Evolutionary conservation across 2,113 vertebrate species (phyloP).

Genomic region (Paedocypris sp.): DNA sequence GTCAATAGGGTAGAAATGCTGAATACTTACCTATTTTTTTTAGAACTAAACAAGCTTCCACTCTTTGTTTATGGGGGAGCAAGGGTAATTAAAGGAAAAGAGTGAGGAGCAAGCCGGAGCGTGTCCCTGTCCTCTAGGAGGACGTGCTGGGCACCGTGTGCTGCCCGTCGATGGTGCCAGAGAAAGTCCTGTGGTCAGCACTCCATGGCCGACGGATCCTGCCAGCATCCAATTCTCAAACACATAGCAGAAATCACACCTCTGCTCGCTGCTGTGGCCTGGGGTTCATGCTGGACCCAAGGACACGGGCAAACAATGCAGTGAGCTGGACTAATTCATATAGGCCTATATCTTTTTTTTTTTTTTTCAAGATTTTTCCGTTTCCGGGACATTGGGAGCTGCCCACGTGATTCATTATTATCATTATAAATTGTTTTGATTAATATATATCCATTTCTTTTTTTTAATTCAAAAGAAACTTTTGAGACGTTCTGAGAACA

Average conservation of each 20-base stretch:
- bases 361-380: too few species aligned
- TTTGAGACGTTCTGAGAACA: too few species aligned
- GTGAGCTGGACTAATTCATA: too few species aligned
- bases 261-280: too few species aligned
- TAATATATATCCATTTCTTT: too few species aligned
- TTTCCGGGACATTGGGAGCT: too few species aligned
- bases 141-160: background rate
- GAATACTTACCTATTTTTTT: too few species aligned
- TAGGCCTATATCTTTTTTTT: too few species aligned
- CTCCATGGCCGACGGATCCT: background rate
- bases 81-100: constrained; percentile 49
- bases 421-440: too few species aligned
- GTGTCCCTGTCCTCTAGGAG: background rate
- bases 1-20: background rate
- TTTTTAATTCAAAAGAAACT: too few species aligned
- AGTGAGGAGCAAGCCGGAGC: background rate
- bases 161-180: constrained; percentile 26
- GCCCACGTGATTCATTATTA: too few species aligned
- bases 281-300: background rate
- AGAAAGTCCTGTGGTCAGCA: constrained; percentile 32
- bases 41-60: constrained; percentile 10
- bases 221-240: constrained; percentile 27
- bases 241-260: constrained; percentile 33
- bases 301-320: too few species aligned
- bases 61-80: constrained; percentile 28